These are phyloP conservation scores for Tuta absoluta DNA, from an alignment of 2,888 invertebrate species.

Conservation along the genomic window DNA sequence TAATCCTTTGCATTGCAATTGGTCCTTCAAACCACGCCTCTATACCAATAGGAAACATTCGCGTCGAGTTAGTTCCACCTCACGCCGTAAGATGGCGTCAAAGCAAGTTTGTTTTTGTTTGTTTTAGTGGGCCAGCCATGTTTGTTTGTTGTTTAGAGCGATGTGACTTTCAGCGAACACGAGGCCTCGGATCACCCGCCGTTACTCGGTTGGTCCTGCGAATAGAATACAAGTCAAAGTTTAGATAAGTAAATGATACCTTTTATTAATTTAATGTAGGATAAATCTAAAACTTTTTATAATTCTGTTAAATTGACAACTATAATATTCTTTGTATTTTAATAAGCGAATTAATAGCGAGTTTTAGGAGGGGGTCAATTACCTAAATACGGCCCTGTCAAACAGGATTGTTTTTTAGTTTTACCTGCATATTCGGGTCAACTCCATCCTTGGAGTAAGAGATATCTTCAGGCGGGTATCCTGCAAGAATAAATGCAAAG, in stretches of 20 bases:
- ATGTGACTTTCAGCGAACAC: conserved; percentile 22
- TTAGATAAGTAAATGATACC: too few relatives aligned
- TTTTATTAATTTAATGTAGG: too few relatives aligned
- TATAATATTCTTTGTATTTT: too few relatives aligned
- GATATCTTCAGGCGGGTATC: conserved; percentile 60
- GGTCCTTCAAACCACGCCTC: background rate
- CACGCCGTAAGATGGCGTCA: background rate
- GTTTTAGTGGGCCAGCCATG: conserved; percentile 13
- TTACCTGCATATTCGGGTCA: conserved; percentile 67
- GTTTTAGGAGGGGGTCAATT: background rate
- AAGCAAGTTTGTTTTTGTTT: background rate
- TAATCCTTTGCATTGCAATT: conserved; percentile 9
- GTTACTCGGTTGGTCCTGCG: conserved; percentile 71
- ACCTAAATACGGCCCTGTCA: background rate
- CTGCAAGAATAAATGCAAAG: conserved; percentile 48
- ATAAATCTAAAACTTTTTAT: too few relatives aligned
- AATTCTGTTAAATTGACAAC: too few relatives aligned
- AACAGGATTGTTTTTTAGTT: background rate
- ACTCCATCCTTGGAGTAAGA: conserved; percentile 49
- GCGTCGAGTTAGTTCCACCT: background rate
- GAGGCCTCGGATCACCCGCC: conserved; percentile 61
- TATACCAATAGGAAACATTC: background rate
- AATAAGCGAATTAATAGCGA: too few relatives aligned
- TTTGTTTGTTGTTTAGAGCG: background rate
- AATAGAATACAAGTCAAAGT: background rate